Base-by-base conservation (phyloP, 2,113 vertebrate genomes). In the Passer domesticus region DNA sequence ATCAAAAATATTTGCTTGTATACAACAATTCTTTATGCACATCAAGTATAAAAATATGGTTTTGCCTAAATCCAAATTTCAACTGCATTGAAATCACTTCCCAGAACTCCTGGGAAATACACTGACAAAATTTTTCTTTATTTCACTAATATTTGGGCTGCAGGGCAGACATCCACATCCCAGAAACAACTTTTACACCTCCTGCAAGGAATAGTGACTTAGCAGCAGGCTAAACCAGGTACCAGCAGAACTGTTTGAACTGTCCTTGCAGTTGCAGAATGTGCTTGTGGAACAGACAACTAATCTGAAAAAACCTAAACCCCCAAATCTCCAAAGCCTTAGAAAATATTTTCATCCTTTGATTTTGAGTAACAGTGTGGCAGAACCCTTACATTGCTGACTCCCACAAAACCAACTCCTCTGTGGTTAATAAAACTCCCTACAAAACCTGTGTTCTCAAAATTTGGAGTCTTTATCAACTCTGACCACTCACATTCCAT, bases 1-100 rank as follows among this genome's bases (percentile, higher is more conserved):
- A 58, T 28, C 19, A 79, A 73, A 81, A 27, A 13, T 11, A 84
- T 39, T 47, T 64, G 46, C 49, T 62, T 37, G 18, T 21, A 33
- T 2, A 43, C 30, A 56, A 11, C 30, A 64, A 43, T 46, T 37
- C 52, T 41, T 11, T 28, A 60, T 7, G 8, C 8, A 7, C 15
- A 31, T 6, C 14, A 19, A 4, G 1, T 44, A 58, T 4, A 83
- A 93, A 58, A 56, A 30, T 0, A 1, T n/a, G 44, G 4, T 13
- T 76, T 80, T 37, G 39, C 47, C 28, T 72, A 59, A 53, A 67
- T 28, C 53, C n/a, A 55, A 11, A 35, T 55, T 76, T 68, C 30
- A 58, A 3, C 11, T 35, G 44, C 56, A 55, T 41, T 63, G 52
- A 88, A 85, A 67, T 46, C 41, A n/a, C 35, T 33, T 78, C 47